Conservation (phyloP, 2,113 vertebrate species). For the Chaetorhynchus papuensis region DNA sequence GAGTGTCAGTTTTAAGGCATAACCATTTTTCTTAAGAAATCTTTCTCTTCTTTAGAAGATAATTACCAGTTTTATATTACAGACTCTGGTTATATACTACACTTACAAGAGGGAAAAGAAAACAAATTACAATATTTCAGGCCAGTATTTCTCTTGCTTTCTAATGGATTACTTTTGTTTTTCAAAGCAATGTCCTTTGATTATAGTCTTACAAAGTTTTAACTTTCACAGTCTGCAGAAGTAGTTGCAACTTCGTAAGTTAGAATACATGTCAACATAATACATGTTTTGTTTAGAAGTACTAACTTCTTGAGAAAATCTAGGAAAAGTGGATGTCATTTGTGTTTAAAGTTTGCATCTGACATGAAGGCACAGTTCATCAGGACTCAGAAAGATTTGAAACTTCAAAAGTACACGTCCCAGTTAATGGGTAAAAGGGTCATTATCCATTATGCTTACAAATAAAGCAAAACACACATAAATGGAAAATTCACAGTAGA, state of each 20-base stretch:
- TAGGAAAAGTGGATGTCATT: background rate
- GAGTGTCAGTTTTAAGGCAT: background rate
- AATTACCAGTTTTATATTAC: background rate
- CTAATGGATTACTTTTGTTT: slow-evolving; percentile 57
- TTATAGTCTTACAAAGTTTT: slow-evolving; percentile 24
- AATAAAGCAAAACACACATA: background rate
- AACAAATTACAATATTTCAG: slow-evolving; percentile 9
- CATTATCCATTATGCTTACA: background rate
- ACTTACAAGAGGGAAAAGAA: background rate
- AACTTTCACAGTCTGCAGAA: background rate
- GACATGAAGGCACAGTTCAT: slow-evolving; percentile 8
- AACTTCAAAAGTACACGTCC: background rate
- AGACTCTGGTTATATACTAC: background rate
- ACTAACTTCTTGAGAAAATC: background rate
- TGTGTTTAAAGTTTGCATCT: slow-evolving; percentile 34
- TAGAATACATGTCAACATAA: slow-evolving; percentile 39
- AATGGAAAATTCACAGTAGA: background rate
- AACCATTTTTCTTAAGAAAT: slow-evolving; percentile 7
- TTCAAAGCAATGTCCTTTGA: slow-evolving; percentile 50
- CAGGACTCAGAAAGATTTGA: background rate
- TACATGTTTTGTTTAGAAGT: background rate
- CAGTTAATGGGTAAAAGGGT: background rate
- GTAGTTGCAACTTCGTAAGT: slow-evolving; percentile 17
- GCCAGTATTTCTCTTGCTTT: slow-evolving; percentile 40
- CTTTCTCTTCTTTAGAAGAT: background rate